phyloP scores from a whole-genome alignment of 2,888 invertebrate species.

The Lapara coniferarum region DNA sequence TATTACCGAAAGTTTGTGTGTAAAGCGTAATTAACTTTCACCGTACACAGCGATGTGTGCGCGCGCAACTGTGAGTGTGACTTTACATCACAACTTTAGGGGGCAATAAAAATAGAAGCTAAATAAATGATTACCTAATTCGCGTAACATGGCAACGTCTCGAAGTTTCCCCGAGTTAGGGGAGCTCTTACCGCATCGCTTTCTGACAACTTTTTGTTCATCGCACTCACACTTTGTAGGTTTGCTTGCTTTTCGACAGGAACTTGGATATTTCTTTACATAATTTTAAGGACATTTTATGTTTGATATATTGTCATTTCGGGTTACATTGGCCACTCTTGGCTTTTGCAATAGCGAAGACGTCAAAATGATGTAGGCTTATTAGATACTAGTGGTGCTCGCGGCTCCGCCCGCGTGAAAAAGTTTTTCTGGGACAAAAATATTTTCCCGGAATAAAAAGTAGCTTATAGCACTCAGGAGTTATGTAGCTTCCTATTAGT shows the following conservation, averaged over 20 bases:
- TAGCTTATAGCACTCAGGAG: no score
- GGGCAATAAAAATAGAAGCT: constrained; percentile 44
- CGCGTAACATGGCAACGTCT: constrained; percentile 57
- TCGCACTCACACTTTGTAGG: constrained; percentile 35
- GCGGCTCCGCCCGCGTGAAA: no score
- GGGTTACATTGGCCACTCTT: no score
- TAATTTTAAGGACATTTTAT: neutral
- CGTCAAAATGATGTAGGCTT: no score
- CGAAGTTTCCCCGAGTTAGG: constrained; percentile 49
- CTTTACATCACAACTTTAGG: constrained; percentile 26
- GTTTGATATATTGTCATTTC: no score
- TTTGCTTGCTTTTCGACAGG: neutral
- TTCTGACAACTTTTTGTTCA: constrained; percentile 63
- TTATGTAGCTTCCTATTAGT: no score
- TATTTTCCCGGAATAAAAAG: no score
- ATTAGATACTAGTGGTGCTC: no score
- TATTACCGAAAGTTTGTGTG: constrained; percentile 23
- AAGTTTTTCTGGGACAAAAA: no score
- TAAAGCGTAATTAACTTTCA: neutral
- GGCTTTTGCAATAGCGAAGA: no score
- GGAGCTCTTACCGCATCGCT: constrained; percentile 52
- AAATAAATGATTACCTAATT: constrained; percentile 72
- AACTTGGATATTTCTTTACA: constrained; percentile 33
- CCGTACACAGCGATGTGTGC: neutral
- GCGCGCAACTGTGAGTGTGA: neutral